Conservation (phyloP, 2,113 vertebrate genomes). For the Nycticebus coucang region DNA sequence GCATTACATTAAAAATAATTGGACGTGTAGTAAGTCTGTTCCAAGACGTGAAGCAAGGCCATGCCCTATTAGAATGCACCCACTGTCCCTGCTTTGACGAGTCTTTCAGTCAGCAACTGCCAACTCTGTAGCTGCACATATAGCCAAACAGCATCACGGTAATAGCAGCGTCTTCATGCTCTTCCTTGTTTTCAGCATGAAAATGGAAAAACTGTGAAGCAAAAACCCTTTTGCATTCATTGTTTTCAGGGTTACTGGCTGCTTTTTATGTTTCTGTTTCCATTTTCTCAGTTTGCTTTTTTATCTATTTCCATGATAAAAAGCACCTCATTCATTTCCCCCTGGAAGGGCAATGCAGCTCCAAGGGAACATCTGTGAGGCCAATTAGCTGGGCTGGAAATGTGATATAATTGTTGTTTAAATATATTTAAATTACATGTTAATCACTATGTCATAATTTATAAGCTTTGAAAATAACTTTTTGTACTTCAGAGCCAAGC, state of each 20-base stretch:
- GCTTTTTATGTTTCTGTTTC: constrained; percentile 66
- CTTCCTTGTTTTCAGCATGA: constrained; percentile 64
- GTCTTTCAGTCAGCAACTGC: constrained; percentile 69
- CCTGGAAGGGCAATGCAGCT: constrained; percentile 67
- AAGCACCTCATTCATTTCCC: constrained; percentile 65
- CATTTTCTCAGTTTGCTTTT: constrained; percentile 57
- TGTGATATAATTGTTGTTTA: constrained; percentile 82
- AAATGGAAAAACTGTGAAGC: constrained; percentile 67
- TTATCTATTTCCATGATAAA: constrained; percentile 73
- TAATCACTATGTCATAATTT: constrained; percentile 83
- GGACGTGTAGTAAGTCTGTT: neutral
- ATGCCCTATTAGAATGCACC: constrained; percentile 36
- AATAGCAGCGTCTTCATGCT: constrained; percentile 55
- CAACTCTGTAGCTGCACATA: constrained; percentile 43
- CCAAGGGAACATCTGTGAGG: constrained; percentile 80
- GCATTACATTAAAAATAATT: neutral
- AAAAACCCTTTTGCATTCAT: constrained; percentile 62
- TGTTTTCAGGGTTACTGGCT: constrained; percentile 65
- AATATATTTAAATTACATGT: constrained; percentile 83
- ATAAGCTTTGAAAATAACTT: constrained; percentile 81
- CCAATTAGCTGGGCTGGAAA: constrained; percentile 80
- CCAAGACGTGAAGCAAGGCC: neutral
- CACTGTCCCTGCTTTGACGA: constrained; percentile 62
- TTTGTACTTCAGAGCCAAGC: constrained; percentile 73
- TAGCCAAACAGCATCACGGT: constrained; percentile 65